Conservation (phyloP, 2,888 invertebrate genomes). For the Pilophorus perplexus region DNA sequence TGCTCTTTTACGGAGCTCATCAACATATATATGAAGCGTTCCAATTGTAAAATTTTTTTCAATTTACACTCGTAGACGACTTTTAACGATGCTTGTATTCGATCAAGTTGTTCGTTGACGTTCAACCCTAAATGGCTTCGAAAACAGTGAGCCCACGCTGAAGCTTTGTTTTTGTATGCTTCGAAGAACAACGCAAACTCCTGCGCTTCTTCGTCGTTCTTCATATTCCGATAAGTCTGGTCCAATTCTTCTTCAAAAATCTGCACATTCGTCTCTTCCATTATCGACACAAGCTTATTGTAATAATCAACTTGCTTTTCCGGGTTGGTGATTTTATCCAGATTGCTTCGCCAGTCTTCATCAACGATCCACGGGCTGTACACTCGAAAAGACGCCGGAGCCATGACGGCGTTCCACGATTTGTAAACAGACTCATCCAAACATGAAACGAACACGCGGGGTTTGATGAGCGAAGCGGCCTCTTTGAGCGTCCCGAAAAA, state of each 20-base stretch:
- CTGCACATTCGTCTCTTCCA: constrained; percentile 31
- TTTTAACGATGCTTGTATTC: constrained; percentile 20
- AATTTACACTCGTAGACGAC: constrained; percentile 18
- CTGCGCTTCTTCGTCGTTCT: constrained; percentile 6
- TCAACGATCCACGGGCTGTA: constrained; percentile 38
- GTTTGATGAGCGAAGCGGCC: constrained; percentile 10
- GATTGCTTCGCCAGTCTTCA: constrained; percentile 38
- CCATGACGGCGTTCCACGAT: constrained; percentile 38
- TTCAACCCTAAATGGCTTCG: constrained; percentile 11
- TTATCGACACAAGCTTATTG: constrained; percentile 21
- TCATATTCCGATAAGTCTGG: neutral
- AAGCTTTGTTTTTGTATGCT: constrained; percentile 25
- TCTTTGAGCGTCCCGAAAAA: constrained; percentile 35
- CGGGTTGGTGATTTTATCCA: constrained; percentile 25
- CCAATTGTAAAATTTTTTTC: constrained; percentile 27
- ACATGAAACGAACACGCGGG: constrained; percentile 36
- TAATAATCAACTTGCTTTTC: constrained; percentile 29
- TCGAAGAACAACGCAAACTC: constrained; percentile 34
- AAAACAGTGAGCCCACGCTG: constrained; percentile 35
- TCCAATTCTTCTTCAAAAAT: constrained; percentile 36
- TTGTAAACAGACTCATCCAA: constrained; percentile 32
- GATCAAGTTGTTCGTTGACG: constrained; percentile 18
- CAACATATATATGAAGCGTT: constrained; percentile 20
- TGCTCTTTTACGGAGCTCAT: constrained; percentile 29
- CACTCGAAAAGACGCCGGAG: constrained; percentile 25